These are phyloP conservation scores for Sylvia atricapilla DNA, from an alignment of 2,113 vertebrate species.

Conservation along the genomic window DNA sequence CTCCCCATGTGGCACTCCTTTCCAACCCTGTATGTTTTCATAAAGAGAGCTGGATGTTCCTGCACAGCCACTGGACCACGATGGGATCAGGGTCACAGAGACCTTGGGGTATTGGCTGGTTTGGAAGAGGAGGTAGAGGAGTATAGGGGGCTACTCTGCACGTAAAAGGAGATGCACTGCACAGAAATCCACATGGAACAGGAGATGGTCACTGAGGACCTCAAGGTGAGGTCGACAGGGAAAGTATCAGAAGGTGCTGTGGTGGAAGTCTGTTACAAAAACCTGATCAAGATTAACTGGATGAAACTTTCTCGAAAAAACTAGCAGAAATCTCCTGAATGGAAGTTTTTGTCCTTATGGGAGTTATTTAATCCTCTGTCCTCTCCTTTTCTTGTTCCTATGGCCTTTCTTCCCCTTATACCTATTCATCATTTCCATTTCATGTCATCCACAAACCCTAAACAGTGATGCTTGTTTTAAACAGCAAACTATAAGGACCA, in stretches of 20 bases:
- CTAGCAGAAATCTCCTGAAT: neutral
- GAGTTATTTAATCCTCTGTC: neutral
- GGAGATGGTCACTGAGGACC: neutral
- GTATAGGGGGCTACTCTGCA: fast-evolving
- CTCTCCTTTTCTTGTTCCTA: neutral
- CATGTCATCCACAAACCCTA: neutral
- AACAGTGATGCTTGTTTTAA: neutral
- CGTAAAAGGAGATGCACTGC: neutral
- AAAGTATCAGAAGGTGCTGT: neutral
- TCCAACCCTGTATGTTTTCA: fast-evolving
- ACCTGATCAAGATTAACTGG: neutral
- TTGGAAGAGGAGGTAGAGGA: neutral
- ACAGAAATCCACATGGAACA: neutral
- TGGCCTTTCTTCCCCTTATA: neutral
- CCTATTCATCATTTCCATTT: neutral
- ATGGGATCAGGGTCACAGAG: neutral
- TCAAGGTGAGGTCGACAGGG: neutral
- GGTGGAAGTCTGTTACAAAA: neutral
- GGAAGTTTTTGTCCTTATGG: neutral
- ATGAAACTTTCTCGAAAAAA: neutral
- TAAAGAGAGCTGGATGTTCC: neutral
- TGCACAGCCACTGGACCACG: neutral
- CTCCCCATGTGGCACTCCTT: neutral
- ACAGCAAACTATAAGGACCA: neutral
- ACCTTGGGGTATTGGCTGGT: neutral